phyloP scores from a whole-genome alignment of 2,888 invertebrate genomes.

The Altica lythri region DNA sequence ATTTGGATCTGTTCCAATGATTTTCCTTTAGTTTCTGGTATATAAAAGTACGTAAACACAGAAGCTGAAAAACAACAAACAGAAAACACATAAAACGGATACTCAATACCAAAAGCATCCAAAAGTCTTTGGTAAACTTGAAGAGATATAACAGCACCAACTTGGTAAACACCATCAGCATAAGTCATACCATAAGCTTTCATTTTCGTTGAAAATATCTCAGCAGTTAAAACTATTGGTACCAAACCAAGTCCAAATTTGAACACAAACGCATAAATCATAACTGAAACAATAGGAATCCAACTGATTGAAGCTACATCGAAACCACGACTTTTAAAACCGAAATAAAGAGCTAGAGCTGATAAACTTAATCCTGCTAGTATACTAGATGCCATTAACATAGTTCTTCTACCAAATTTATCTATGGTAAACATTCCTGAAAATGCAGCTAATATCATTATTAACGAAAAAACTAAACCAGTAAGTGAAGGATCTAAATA shows the following conservation, averaged over 20 bases:
- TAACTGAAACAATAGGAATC: slow-evolving; percentile 52
- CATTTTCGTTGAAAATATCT: slow-evolving; percentile 53
- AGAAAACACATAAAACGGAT: slow-evolving; percentile 48
- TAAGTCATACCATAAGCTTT: slow-evolving; percentile 55
- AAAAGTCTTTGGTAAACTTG: slow-evolving; percentile 47
- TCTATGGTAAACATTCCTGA: slow-evolving; percentile 51
- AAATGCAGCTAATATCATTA: slow-evolving; percentile 50
- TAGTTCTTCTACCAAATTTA: slow-evolving; percentile 51
- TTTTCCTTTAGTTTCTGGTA: background rate
- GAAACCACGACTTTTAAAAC: slow-evolving; percentile 45
- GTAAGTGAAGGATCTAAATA: slow-evolving; percentile 46
- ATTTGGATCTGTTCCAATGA: no score
- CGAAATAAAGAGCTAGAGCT: slow-evolving; percentile 51
- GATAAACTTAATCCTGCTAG: slow-evolving; percentile 50
- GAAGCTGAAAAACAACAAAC: background rate
- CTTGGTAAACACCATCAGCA: slow-evolving; percentile 51
- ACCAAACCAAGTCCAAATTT: slow-evolving; percentile 54
- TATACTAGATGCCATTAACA: slow-evolving; percentile 49
- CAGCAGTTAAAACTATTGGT: slow-evolving; percentile 54
- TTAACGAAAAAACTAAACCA: slow-evolving; percentile 51
- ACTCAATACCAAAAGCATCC: slow-evolving; percentile 45
- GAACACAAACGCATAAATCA: slow-evolving; percentile 52
- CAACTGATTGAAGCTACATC: slow-evolving; percentile 48
- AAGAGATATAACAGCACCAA: slow-evolving; percentile 47
- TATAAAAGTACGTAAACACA: background rate